These are phyloP conservation scores for Sylvietta virens DNA, from an alignment of 2,113 vertebrate genomes.

Conservation along the genomic window DNA sequence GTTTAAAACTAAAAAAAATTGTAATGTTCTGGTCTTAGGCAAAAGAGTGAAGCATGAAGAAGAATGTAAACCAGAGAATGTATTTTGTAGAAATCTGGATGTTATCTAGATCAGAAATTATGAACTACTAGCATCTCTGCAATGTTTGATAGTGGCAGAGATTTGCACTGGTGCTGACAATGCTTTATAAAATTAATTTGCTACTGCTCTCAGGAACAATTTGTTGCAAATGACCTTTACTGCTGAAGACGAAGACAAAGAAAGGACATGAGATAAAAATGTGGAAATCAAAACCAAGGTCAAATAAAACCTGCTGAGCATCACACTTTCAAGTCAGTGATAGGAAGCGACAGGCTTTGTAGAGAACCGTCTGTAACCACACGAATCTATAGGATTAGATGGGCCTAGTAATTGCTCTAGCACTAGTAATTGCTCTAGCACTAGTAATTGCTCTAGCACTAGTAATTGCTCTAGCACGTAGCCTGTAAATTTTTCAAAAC, in stretches of 20 bases:
- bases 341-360: background rate
- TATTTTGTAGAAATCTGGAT: background rate
- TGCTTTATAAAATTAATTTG: conserved; percentile 22
- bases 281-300: conserved; percentile 5
- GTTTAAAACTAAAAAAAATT: background rate
- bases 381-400: background rate
- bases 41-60: background rate
- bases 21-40: background rate
- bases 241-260: background rate
- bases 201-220: background rate
- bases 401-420: background rate
- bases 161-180: background rate
- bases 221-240: conserved; percentile 18
- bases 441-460: too few species aligned
- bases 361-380: background rate
- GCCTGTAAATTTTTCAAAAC: background rate
- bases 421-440: too few species aligned
- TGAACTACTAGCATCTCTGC: background rate
- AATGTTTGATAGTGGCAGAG: background rate
- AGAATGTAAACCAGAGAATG: background rate
- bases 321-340: background rate
- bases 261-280: background rate
- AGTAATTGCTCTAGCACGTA: background rate
- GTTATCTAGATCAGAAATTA: background rate
- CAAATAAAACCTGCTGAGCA: conserved; percentile 19